Conservation (phyloP, 2,888 invertebrate genomes). For the Synanthedon tipuliformis region DNA sequence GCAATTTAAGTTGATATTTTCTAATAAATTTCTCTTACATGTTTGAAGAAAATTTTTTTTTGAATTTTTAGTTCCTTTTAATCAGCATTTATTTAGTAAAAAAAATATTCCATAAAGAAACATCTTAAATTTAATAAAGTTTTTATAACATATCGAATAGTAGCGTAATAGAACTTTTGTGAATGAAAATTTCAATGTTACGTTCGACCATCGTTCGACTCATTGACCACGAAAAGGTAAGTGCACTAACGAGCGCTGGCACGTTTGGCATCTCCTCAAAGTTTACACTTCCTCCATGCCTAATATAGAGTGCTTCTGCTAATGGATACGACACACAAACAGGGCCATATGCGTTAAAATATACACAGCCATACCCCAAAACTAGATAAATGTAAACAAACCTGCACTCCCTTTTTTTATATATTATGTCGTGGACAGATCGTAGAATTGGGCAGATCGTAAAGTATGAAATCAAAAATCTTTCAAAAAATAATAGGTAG, state of each 20-base stretch:
- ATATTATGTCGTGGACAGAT: too few relatives aligned
- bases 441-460: too few relatives aligned
- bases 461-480: too few relatives aligned
- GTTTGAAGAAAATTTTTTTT: too few relatives aligned
- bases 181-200: constrained; percentile 16
- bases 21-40: too few relatives aligned
- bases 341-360: constrained; percentile 14
- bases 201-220: constrained; percentile 14
- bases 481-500: too few relatives aligned
- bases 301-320: constrained; percentile 27
- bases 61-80: too few relatives aligned
- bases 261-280: constrained; percentile 21
- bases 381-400: background rate
- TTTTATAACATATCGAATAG: background rate
- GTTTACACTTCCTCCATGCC: constrained; percentile 17
- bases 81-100: too few relatives aligned
- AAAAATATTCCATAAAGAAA: too few relatives aligned
- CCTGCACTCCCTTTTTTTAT: background rate
- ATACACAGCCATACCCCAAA: background rate
- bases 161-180: constrained; percentile 8
- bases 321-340: constrained; percentile 28
- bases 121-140: too few relatives aligned
- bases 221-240: constrained; percentile 12
- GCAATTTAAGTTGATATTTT: too few relatives aligned
- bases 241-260: constrained; percentile 20